Percentiles rank a stretch among this genome's conserved stretches.
phyloP scores from a whole-genome alignment of 2,113 vertebrate genomes.

The Cyanoliseus patagonus region DNA sequence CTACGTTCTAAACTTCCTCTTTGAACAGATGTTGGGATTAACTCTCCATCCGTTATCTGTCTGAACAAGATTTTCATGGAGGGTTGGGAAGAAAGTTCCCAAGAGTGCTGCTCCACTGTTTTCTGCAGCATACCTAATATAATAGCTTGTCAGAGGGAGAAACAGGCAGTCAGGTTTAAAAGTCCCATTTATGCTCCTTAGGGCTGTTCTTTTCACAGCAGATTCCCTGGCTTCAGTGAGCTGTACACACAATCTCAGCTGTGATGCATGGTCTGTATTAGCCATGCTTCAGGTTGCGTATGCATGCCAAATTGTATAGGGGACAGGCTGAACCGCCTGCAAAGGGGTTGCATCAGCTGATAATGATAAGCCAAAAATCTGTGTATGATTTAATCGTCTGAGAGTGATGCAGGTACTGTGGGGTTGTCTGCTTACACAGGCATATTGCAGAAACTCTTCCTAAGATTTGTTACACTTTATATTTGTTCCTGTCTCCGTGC shows the following conservation, averaged over 20 bases:
- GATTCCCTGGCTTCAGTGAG: background rate
- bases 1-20: background rate
- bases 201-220: background rate
- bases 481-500: background rate
- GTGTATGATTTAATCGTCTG: background rate
- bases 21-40: background rate
- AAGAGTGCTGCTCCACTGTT: background rate
- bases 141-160: background rate
- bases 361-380: background rate
- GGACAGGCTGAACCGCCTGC: background rate
- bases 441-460: background rate
- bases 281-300: background rate
- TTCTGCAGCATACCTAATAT: background rate
- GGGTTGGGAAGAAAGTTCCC: background rate
- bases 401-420: background rate
- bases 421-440: background rate
- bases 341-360: background rate
- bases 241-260: background rate
- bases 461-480: background rate
- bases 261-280: background rate
- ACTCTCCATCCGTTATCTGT: background rate
- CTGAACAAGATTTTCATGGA: background rate
- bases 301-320: background rate
- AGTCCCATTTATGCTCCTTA: background rate
- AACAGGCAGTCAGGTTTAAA: background rate